Base-by-base conservation (phyloP, 2,888 invertebrate genomes). In the Venusia cambrica region DNA sequence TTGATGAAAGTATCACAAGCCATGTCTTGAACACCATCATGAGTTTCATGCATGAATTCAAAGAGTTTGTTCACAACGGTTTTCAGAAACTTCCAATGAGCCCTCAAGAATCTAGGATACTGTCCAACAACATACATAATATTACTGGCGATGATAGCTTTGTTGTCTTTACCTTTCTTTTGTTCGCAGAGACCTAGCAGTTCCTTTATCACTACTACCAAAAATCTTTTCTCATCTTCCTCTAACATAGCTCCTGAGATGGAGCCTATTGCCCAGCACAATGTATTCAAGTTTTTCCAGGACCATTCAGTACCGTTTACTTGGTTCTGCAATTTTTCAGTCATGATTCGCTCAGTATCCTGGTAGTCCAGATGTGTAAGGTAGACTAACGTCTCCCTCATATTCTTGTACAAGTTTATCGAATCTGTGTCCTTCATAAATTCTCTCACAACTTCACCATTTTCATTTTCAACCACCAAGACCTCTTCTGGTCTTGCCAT, bases 401-500 rank as follows among this genome's bases (percentile, higher is more conserved):
- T 99, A 73, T 97, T 99, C 85, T 98, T 99, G 85, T 99, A 99
- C 70, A 99, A 89, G 87, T 98, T 98, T 61, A 99, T 99, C 16
- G 99, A 96, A 88, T 99, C 99, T 16, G 99, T 99, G 79, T 99
- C 99, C 84, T 99, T 99, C 97, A 99, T 99, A 73, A 99, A 98
- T 78, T 99, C 99, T 45, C 99, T 89, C 4, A 99, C 99, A 41
- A 99, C 98, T 87, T 99, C 99, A 18, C 99, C 99, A 79, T 99
- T 98, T 73, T 99, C 99, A 88, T 99, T 99, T 83, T 99, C 99
- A 18, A 99, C 99, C 22, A 99, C 98, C 42, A 99, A 89, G 15
- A 99, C 99, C 87, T 99, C 99, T 81, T 99, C 99, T 0, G 99
- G 99, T 76, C 98, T 99, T 7, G 99, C 99, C 99, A 99, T 99